Conservation (phyloP, 1,140 invertebrate species). For the Rhopalosiphum padi region DNA sequence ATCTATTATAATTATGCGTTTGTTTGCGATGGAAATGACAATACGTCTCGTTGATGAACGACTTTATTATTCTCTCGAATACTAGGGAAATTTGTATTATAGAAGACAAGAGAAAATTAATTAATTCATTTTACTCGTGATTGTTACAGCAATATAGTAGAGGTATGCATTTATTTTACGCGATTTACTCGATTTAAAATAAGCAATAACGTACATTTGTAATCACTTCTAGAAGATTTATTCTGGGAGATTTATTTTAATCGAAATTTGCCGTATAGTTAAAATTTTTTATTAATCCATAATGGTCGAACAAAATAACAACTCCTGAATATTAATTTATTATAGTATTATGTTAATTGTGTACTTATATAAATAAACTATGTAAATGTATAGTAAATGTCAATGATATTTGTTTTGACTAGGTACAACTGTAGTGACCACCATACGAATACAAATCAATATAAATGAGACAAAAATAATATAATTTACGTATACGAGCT, state of each 20-base stretch:
- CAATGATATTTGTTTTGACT: too few species aligned
- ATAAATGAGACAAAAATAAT: not conserved
- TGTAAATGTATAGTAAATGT: too few species aligned
- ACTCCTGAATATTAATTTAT: too few species aligned
- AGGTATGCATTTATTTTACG: not conserved
- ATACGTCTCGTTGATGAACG: not conserved
- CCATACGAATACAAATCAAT: too few species aligned
- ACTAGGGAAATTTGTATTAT: not conserved
- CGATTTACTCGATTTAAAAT: not conserved
- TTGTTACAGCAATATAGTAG: not conserved
- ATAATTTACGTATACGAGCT: not conserved
- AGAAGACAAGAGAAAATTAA: not conserved
- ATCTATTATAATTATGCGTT: not conserved
- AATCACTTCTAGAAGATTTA: too few species aligned
- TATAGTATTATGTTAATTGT: not conserved
- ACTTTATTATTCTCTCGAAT: not conserved
- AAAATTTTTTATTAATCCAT: too few species aligned
- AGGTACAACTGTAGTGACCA: too few species aligned
- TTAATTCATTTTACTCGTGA: not conserved
- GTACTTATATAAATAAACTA: not conserved
- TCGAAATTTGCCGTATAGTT: too few species aligned
- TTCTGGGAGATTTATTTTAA: too few species aligned
- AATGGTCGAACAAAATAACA: not conserved
- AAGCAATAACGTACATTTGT: too few species aligned
- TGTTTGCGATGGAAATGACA: not conserved